Evolutionary conservation across 2,888 invertebrate species (phyloP), one percentile per base, ranked within the genome.

Genomic region (Antheraea assamensis): DNA sequence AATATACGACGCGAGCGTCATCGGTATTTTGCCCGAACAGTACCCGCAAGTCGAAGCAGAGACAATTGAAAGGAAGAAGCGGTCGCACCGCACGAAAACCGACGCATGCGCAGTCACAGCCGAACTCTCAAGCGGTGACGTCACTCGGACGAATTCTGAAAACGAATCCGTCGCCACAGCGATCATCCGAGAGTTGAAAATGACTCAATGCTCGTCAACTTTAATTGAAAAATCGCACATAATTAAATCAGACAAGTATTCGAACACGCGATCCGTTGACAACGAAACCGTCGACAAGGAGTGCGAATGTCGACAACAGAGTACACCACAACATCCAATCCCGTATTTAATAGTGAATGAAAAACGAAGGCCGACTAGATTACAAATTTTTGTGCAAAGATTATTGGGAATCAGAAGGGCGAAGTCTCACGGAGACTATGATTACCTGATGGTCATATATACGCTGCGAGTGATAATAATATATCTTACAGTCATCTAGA

Each of bases 1-100:
- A 79, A 89, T 94, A 4, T 93, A 93, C 74, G 94, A 94, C 70
- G 93, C 93, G 0, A 92, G 90, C 72, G 88, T 93, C 0, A 91
- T 93, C 0, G 88, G 88, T 0, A 88, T 91, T 2, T 78, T 93
- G 15, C 92, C 92, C 0, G 90, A 89, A 58, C 77, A 84, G 0
- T 83, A 77, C 27, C 74, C 73, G 0, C 76, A 79, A 19, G 76
- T 79, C 3, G 81, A 84, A 17, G 27, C 27, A 10, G 81, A 82
- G 8, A 74, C 71, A 3, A 80, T 77, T 35, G 85, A 77, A 21
- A 78, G 82, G 21, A 84, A 87, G 72, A 89, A 87, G 71, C 84
- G 92, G 3, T 91, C 92, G 0, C 87, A 88, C 19, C 82, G 88
- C n/a, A 90, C 91, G 0, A 92, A 90, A 80, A 87, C 88, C 0